Evolutionary conservation across 2,797 vertebrate species (phyloP).

Genomic region (Phrynocephalus vlangalii): DNA sequence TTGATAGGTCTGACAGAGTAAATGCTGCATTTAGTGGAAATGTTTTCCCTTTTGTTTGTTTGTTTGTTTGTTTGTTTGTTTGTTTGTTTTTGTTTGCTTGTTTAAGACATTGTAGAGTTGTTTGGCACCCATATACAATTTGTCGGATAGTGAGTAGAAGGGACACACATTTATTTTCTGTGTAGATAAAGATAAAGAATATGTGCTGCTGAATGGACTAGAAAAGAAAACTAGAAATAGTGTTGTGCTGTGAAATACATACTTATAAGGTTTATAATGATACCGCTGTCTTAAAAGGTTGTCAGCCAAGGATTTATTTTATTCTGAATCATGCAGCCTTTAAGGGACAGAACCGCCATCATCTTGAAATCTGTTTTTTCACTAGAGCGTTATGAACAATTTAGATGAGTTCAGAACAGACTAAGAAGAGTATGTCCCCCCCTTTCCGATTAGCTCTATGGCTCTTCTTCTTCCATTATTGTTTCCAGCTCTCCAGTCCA

Average conservation of each 20-base stretch:
- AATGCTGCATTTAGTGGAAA: too few relatives aligned
- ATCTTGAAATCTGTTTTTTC: not conserved
- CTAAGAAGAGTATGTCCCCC: not conserved
- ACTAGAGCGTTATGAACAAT: not conserved
- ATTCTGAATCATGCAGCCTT: not conserved
- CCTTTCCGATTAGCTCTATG: not conserved
- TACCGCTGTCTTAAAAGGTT: not conserved
- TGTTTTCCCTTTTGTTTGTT: not conserved
- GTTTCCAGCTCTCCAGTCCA: not conserved
- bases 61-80: not conserved
- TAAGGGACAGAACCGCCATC: not conserved
- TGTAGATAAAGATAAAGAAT: not conserved
- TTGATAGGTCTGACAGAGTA: too few relatives aligned
- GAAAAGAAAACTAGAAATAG: not conserved
- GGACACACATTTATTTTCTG: too few relatives aligned
- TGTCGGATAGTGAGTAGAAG: not conserved
- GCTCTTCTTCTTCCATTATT: not conserved
- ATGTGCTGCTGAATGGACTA: not conserved
- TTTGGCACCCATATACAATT: not conserved
- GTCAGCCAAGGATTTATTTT: not conserved
- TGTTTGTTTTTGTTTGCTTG: not conserved
- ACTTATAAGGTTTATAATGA: not conserved
- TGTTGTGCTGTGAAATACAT: too few relatives aligned
- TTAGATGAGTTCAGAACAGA: not conserved
- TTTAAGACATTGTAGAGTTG: not conserved